Evolutionary conservation across 2,888 invertebrate genomes (phyloP), one percentile per base, ranked within the genome.

Genomic region (Smittia sp.): DNA sequence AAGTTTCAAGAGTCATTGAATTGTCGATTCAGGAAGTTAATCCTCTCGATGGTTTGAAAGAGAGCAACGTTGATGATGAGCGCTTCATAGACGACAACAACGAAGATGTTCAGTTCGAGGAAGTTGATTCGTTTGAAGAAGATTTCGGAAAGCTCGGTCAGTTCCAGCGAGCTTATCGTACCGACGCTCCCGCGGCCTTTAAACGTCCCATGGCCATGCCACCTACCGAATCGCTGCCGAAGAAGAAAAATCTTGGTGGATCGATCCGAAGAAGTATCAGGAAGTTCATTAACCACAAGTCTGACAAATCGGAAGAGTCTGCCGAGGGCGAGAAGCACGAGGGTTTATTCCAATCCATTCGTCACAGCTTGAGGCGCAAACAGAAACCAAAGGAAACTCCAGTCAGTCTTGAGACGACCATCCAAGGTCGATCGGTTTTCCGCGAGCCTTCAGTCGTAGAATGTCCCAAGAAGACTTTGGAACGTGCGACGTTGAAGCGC

Each of bases 201-300:
- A 39, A 25, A 58, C 13, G 22, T 4, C n/a, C 13, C 46, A 6
- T 74, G 75, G 15, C 32, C n/a, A 6, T 4, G 15, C 25, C 15
- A 25, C 7, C 20, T 13, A 63, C 1, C 52, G 68, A 63, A 18
- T 18, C 38, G 0, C 24, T 69, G 54, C 41, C 22, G 27, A 72
- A 62, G 18, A 73, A 32, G 9, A 25, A 7, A 39, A 67, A 69
- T 39, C 41, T 75, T 1, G 66, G 75, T 18, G 46, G 66, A 11
- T 69, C 80, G 25, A 79, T 82, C 76, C 79, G 82, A 1, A 80
- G 80, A 73, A 82, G 82, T 32, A 78, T 82, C 73, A 77, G 82
- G 1, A 79, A 79, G 63, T 75, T 82, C 0, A 80, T 82, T 73
- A 78, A 80, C 76, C 77, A 76, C 58, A 11, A 54, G 22, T 62